Evolutionary conservation across 2,113 vertebrate genomes (phyloP).

Genomic region (Myocastor coypus): DNA sequence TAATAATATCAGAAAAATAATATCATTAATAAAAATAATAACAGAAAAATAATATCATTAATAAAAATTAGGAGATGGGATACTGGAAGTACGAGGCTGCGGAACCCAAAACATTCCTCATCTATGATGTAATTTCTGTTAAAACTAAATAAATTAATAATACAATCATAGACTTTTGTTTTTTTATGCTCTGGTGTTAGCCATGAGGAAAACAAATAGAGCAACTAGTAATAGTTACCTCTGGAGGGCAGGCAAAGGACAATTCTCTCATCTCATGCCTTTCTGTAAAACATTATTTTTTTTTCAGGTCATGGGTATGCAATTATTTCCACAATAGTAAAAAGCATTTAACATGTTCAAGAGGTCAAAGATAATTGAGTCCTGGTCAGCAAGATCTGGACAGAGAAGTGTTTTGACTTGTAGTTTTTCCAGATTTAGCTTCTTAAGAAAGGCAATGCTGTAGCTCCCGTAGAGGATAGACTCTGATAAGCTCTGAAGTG

Average conservation of each 20-base stretch:
- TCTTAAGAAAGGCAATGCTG: constrained; percentile 4
- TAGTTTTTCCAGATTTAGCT: not conserved
- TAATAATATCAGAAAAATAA: not conserved
- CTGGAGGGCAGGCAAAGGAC: not conserved
- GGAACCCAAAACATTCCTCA: not conserved
- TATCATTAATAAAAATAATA: not conserved
- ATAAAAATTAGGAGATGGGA: not conserved
- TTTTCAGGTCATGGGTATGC: not conserved
- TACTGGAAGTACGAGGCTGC: not conserved
- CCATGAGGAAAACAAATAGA: not conserved
- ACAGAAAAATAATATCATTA: not conserved
- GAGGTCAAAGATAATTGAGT: constrained; percentile 58
- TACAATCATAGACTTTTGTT: constrained; percentile 16
- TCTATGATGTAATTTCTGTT: not conserved
- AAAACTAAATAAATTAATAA: not conserved
- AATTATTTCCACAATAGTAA: constrained; percentile 55
- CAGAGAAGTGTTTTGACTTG: constrained; percentile 66
- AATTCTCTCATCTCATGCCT: not conserved
- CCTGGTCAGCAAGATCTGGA: constrained; percentile 26
- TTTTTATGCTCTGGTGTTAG: not conserved
- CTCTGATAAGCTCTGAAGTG: not conserved
- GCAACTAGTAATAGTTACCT: not conserved
- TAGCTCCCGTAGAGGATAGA: too few species aligned
- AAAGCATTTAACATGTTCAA: not conserved
- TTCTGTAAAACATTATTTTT: not conserved